Conservation (phyloP, 2,113 vertebrate species). For the Dolichallabes microphthalmus region DNA sequence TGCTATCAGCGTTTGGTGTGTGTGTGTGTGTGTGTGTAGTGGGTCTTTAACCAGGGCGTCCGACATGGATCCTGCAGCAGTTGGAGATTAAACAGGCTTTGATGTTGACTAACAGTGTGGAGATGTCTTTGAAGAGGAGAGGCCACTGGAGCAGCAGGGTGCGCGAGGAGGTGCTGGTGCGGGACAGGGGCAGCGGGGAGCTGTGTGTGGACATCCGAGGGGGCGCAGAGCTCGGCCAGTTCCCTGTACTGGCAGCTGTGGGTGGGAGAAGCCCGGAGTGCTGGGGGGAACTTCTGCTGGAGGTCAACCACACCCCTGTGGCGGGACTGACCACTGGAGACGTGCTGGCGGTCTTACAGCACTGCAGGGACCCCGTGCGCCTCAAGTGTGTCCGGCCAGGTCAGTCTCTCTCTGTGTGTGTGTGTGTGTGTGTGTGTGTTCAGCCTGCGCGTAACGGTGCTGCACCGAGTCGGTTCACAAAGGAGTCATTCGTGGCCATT, state of each 20-base stretch:
- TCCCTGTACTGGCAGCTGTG: conserved; percentile 86
- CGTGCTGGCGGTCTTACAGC: conserved; percentile 90
- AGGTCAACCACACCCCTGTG: conserved; percentile 96
- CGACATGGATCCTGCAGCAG: conserved; percentile 42
- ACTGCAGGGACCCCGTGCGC: conserved; percentile 93
- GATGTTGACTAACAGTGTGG: conserved; percentile 60
- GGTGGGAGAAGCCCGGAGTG: neutral
- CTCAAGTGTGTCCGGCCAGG: conserved; percentile 97
- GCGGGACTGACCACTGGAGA: conserved; percentile 93
- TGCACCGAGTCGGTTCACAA: neutral
- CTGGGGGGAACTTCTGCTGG: conserved; percentile 87
- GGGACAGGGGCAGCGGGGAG: conserved; percentile 83
- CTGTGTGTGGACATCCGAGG: conserved; percentile 88
- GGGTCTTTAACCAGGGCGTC: neutral
- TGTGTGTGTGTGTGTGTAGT: conserved; percentile 14
- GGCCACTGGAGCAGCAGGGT: conserved; percentile 97
- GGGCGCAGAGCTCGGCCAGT: conserved; percentile 93
- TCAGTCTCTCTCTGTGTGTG: conserved; percentile 59
- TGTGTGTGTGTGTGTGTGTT: no score
- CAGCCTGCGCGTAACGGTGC: neutral
- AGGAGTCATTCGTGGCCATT: neutral
- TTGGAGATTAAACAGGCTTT: conserved; percentile 1
- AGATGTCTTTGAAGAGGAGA: conserved; percentile 96
- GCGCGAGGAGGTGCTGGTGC: conserved; percentile 86
- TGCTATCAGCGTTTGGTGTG: neutral